These are phyloP conservation scores for Leptestheria dahalacensis DNA, from an alignment of 1,140 invertebrate genomes.

Conservation along the genomic window DNA sequence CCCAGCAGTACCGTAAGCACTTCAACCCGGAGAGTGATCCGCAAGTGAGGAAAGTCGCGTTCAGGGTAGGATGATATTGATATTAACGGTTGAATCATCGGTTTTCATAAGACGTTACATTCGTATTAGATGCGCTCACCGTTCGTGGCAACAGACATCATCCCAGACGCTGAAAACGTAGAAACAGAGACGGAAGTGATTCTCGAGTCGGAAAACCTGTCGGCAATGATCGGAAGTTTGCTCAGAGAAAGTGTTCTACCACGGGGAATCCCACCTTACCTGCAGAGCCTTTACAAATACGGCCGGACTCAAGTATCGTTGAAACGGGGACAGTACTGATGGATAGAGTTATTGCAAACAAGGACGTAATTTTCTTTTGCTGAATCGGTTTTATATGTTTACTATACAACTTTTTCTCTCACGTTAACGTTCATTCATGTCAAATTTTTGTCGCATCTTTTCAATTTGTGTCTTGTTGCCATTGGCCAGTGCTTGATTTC, in stretches of 20 bases:
- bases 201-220: neutral
- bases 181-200: neutral
- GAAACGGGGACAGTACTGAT: neutral
- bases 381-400: no score
- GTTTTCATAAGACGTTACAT: no score
- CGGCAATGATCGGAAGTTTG: neutral
- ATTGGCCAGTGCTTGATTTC: slow-evolving; percentile 14
- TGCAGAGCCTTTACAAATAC: neutral
- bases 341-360: no score
- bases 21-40: neutral
- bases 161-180: neutral
- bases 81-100: no score
- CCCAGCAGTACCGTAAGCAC: neutral
- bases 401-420: neutral
- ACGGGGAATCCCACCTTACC: neutral
- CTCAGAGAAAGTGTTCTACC: neutral
- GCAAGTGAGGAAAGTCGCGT: neutral
- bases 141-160: neutral
- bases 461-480: slow-evolving; percentile 18
- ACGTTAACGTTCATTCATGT: neutral
- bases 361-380: no score
- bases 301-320: neutral
- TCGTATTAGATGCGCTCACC: neutral
- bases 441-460: slow-evolving; percentile 9
- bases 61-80: no score